A percentile compares a stretch with the other conserved stretches of the same genome.
phyloP scores from a whole-genome alignment of 1,140 invertebrate genomes.

The Caenorhabditis briggsae region DNA sequence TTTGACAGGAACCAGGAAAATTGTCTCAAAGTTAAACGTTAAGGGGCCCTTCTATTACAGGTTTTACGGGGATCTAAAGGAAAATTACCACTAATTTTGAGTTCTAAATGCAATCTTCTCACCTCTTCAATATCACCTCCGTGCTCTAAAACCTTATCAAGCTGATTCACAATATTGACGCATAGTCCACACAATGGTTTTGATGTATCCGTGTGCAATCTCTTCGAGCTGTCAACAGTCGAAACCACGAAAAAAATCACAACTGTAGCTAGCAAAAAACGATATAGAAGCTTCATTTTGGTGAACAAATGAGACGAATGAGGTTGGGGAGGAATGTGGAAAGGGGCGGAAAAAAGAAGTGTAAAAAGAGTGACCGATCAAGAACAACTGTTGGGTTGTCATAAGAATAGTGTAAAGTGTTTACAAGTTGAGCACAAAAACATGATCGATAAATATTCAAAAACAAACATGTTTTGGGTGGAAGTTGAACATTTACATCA shows the following conservation, averaged over 20 bases:
- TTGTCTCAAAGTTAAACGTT: too few species aligned
- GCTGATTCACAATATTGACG: conserved; percentile 25
- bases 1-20: too few species aligned
- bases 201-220: not conserved
- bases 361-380: conserved; percentile 33
- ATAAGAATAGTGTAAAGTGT: conserved; percentile 35
- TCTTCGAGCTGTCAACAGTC: conserved; percentile 1
- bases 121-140: conserved; percentile 48
- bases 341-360: conserved; percentile 17
- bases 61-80: too few species aligned
- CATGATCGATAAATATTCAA: not conserved
- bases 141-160: conserved; percentile 32
- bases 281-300: not conserved
- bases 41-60: too few species aligned
- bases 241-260: not conserved
- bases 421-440: conserved; percentile 15
- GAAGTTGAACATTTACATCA: too few species aligned
- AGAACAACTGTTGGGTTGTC: conserved; percentile 14
- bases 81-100: not conserved
- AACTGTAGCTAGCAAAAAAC: not conserved
- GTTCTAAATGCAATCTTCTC: not conserved
- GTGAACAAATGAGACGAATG: not conserved
- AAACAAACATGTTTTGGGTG: not conserved
- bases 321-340: conserved; percentile 2
- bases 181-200: conserved; percentile 48